Base-by-base conservation (phyloP, 2,797 vertebrate species). In the Kryptopterus vitreolus region DNA sequence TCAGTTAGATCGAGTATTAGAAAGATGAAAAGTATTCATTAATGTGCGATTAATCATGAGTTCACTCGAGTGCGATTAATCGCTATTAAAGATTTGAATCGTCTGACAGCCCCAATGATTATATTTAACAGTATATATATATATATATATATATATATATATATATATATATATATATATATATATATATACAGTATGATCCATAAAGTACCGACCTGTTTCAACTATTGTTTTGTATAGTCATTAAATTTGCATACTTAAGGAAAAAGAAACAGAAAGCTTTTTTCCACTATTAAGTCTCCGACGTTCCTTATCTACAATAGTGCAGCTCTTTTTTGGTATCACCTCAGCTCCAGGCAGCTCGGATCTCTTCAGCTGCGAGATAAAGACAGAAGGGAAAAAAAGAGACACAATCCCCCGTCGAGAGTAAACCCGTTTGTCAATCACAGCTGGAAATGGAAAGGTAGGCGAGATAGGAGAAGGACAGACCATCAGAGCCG, bases 361-460 rank as follows among this genome's bases (percentile, higher is more conserved):
- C 22, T n/a, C n/a, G n/a, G 68, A 71, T 53, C 48, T 31, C 48
- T 33, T 71, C 26, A 52, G 22, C 26, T 52, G 68, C 22, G 18
- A 71, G 68, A 71, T 53, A 71, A 71, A 71, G 68, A 71, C 48
- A 22, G n/a, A 26, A 31, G 48, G 31, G 38, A 26, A 75, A 75
- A 75, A 75, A n/a, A n/a, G n/a, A 46, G 35, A 59, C 57, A 38
- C 59, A 59, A 75, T 59, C 53, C 33, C n/a, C 72, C 46, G 35
- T 58, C 43, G 72, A 26, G 55, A 26, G 35, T 46, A 75, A 75
- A 75, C 3, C 57, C 2, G 35, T 46, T 59, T 75, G 72, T 75
- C 55, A 58, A 43, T 75, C 72, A 75, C 55, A 46, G 55, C 55
- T 46, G 55, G 72, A 75, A 46, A 75, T 46, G 57, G 72, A 46